Percentiles rank a stretch among this genome's conserved stretches.
Conservation (phyloP, 2,888 invertebrate species). For the Platycheirus rosarum region DNA sequence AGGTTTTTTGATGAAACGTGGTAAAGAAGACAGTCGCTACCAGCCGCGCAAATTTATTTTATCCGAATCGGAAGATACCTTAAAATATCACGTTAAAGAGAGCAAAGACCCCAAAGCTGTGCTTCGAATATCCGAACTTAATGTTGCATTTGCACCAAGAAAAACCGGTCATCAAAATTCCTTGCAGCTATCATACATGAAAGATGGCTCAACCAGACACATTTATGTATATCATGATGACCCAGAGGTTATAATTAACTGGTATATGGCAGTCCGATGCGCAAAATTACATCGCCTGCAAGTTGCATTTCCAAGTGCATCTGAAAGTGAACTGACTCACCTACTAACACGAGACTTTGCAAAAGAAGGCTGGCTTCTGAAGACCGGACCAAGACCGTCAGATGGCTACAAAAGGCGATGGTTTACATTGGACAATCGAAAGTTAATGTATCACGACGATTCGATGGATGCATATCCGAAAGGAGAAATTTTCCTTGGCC, state of each 20-base stretch:
- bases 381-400: slow-evolving; percentile 91
- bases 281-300: slow-evolving; percentile 92
- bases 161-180: slow-evolving; percentile 92
- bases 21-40: slow-evolving; percentile 93
- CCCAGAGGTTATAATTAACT: slow-evolving; percentile 92
- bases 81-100: slow-evolving; percentile 90
- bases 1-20: slow-evolving; percentile 93
- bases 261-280: slow-evolving; percentile 92
- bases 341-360: slow-evolving; percentile 92
- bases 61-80: slow-evolving; percentile 90
- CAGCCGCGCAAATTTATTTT: slow-evolving; percentile 92
- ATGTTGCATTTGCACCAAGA: slow-evolving; percentile 91
- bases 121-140: slow-evolving; percentile 90
- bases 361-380: slow-evolving; percentile 94
- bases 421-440: slow-evolving; percentile 94
- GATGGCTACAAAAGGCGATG: slow-evolving; percentile 93
- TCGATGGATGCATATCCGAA: slow-evolving; percentile 94
- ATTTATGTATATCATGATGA: slow-evolving; percentile 94
- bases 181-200: slow-evolving; percentile 92
- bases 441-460: slow-evolving; percentile 96
- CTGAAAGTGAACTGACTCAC: slow-evolving; percentile 88
- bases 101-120: slow-evolving; percentile 92
- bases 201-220: slow-evolving; percentile 92
- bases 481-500: slow-evolving; percentile 94
- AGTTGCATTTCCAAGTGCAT: slow-evolving; percentile 91